These are phyloP conservation scores for Chondrosia reniformis DNA, from an alignment of 37 sponge, comb jelly and placozoan genomes.

Conservation along the genomic window DNA sequence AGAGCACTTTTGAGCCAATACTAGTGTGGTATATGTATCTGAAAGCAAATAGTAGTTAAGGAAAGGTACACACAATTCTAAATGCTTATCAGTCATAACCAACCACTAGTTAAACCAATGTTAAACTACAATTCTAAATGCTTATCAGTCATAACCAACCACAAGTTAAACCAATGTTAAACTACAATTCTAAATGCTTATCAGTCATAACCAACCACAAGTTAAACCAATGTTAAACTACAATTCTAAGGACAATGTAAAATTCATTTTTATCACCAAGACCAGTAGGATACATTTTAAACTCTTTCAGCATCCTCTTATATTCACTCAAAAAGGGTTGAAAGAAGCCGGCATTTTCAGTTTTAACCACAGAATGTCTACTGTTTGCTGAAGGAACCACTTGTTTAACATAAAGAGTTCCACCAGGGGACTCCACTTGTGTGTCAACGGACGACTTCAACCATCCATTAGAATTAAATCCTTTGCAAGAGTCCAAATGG, in stretches of 20 bases:
- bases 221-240: too few species aligned
- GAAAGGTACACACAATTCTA: too few species aligned
- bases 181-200: too few species aligned
- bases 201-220: too few species aligned
- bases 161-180: too few species aligned
- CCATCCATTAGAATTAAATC: conserved; percentile 65
- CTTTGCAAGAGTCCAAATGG: conserved; percentile 34
- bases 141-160: too few species aligned
- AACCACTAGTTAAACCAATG: too few species aligned
- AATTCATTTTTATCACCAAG: too few species aligned
- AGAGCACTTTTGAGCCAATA: conserved; percentile 52
- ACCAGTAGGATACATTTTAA: conserved; percentile 37
- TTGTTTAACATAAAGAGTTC: conserved; percentile 53
- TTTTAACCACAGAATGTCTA: not conserved
- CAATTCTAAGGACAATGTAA: too few species aligned
- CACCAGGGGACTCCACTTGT: conserved; percentile 10
- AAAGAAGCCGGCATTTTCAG: conserved; percentile 40
- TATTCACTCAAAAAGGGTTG: conserved; percentile 24
- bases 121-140: too few species aligned
- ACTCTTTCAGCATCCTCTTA: conserved; percentile 23
- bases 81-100: too few species aligned
- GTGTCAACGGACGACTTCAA: conserved; percentile 30
- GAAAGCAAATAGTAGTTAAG: not conserved
- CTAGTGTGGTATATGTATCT: conserved; percentile 53
- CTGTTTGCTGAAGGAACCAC: not conserved